Evolutionary conservation across 92 coral and sea anemone genomes (phyloP).

Genomic region (Palythoa caribaeorum): DNA sequence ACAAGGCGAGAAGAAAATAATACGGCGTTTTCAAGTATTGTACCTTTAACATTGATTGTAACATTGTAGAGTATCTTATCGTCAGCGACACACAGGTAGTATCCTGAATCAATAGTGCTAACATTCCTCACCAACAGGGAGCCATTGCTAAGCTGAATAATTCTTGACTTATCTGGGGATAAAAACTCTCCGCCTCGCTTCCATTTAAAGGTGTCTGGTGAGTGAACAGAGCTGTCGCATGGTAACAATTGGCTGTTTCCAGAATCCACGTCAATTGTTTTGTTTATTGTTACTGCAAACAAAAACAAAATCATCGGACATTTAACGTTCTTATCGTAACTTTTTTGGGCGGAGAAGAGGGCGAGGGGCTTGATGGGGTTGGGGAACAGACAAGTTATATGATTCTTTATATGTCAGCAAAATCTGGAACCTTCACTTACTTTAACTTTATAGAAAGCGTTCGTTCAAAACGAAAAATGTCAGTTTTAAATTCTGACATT

Average conservation of each 20-base stretch:
- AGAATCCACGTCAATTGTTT: slow-evolving; percentile 11
- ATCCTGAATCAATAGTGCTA: slow-evolving; percentile 30
- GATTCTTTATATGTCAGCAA: not conserved
- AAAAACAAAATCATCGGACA: not conserved
- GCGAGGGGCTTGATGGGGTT: not conserved
- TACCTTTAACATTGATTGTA: slow-evolving; percentile 43
- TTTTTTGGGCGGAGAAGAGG: not conserved
- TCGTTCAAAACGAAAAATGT: not conserved
- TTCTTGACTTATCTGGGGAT: not conserved
- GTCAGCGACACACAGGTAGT: slow-evolving; percentile 23
- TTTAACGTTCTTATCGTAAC: not conserved
- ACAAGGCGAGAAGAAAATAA: not conserved
- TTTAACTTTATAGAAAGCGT: not conserved
- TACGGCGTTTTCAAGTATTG: not conserved
- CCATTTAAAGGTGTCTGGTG: slow-evolving; percentile 1
- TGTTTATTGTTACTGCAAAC: slow-evolving; percentile 2
- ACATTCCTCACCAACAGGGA: slow-evolving; percentile 42
- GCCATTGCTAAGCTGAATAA: not conserved
- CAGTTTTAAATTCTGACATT: not conserved
- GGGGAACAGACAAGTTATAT: not conserved
- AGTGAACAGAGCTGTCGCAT: not conserved
- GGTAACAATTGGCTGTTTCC: slow-evolving; percentile 23
- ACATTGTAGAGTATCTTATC: slow-evolving; percentile 22
- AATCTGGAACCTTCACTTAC: not conserved
- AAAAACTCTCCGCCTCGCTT: slow-evolving; percentile 29